Percentiles rank a stretch among this genome's conserved stretches.
These are phyloP conservation scores for Puma concolor DNA, from an alignment of 2,113 vertebrate species.

Conservation along the genomic window DNA sequence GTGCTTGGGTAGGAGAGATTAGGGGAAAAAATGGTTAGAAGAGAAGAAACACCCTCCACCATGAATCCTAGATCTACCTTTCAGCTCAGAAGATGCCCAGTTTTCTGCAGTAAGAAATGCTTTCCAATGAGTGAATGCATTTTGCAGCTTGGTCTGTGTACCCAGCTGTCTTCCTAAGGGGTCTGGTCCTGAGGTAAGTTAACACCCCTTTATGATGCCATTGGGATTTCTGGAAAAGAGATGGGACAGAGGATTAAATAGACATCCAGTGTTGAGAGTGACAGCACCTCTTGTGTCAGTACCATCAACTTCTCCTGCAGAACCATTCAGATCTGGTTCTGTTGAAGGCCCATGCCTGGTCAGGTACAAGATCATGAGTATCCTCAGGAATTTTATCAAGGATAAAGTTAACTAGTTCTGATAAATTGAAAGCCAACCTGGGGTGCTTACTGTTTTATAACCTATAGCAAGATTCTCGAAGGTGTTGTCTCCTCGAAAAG, in stretches of 20 bases:
- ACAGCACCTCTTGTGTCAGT: neutral
- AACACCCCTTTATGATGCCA: neutral
- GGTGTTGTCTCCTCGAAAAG: neutral
- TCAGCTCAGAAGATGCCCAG: neutral
- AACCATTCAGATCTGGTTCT: neutral
- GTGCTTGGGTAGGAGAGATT: neutral
- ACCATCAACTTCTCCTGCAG: neutral
- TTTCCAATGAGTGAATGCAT: neutral
- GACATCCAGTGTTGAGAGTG: neutral
- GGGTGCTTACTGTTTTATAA: neutral
- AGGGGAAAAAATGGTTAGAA: neutral
- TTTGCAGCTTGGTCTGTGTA: neutral
- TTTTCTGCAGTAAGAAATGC: neutral
- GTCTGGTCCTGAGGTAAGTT: neutral
- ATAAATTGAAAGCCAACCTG: neutral
- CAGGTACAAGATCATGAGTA: neutral
- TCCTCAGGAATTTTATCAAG: neutral
- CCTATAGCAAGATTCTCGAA: neutral
- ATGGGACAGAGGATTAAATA: neutral
- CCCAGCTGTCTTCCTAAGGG: neutral
- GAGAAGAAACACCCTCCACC: neutral
- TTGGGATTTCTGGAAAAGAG: neutral
- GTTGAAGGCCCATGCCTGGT: neutral
- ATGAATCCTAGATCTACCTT: neutral
- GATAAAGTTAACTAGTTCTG: neutral